phyloP scores from a whole-genome alignment of 1,140 invertebrate species.

The Drosophila nannoptera region DNA sequence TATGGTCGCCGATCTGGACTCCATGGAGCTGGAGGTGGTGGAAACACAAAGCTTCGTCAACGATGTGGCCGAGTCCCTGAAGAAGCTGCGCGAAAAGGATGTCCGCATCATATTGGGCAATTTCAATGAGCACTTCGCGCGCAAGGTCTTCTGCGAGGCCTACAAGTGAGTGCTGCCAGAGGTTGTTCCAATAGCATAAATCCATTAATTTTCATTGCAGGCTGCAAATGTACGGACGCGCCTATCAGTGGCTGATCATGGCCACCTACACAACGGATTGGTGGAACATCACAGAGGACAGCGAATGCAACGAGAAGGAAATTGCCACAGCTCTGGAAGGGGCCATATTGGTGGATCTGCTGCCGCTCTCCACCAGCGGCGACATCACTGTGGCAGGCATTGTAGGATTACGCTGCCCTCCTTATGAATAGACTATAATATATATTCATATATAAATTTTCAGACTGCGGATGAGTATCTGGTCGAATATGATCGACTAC shows the following conservation, averaged over 20 bases:
- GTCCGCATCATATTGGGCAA: slow-evolving; percentile 97
- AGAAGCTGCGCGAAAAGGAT: slow-evolving; percentile 94
- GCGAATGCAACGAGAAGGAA: slow-evolving; percentile 87
- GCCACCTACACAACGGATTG: slow-evolving; percentile 90
- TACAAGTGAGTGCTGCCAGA: slow-evolving; percentile 81
- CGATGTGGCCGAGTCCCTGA: slow-evolving; percentile 90
- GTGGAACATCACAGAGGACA: slow-evolving; percentile 84
- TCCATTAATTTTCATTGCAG: slow-evolving; percentile 70
- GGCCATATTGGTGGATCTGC: slow-evolving; percentile 88
- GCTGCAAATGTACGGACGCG: slow-evolving; percentile 91
- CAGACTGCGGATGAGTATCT: slow-evolving; percentile 94
- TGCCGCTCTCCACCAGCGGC: slow-evolving; percentile 82
- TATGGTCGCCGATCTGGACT: slow-evolving; percentile 93
- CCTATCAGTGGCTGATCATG: slow-evolving; percentile 98
- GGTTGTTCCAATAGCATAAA: too few species aligned
- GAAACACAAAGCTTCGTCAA: slow-evolving; percentile 96
- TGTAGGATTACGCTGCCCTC: slow-evolving; percentile 82
- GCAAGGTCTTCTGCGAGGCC: slow-evolving; percentile 96
- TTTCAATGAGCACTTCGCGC: slow-evolving; percentile 96
- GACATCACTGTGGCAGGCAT: slow-evolving; percentile 93
- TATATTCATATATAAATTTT: background rate
- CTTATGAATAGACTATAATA: background rate
- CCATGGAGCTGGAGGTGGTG: slow-evolving; percentile 88
- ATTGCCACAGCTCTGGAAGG: slow-evolving; percentile 91
- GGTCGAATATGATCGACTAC: slow-evolving; percentile 88